Evolutionary conservation across 1,140 invertebrate genomes (phyloP), one percentile per base, ranked within the genome.

Genomic region (Polyergus mexicanus): DNA sequence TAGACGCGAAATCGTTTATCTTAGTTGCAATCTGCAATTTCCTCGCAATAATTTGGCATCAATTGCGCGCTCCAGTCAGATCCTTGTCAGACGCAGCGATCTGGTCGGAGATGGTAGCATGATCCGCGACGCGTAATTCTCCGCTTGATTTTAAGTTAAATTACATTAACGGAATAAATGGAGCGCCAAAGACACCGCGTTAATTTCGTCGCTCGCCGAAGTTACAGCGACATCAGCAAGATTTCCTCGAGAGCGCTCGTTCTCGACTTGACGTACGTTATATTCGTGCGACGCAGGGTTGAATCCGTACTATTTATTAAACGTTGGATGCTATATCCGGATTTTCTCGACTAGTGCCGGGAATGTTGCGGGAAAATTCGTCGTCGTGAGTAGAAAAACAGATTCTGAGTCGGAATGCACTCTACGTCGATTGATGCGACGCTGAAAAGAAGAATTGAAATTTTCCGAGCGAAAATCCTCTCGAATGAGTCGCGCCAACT

Each of bases 131-230:
- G 78, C 68, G 44, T 80, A 77, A 77, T 84, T 44, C 71, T 11
- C 74, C 32, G 58, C 83, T 65, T 75, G 74, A 75, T 76, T 77
- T 77, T 68, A 84, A 47, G 71, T 58, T 84, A 84, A 84, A 84
- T 77, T 84, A 77, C 74, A 84, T 77, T 63, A 76, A 54, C 74
- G 74, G 71, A 76, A 75, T 76, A 77, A 63, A 84, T 75, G 71
- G 71, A 66, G 83, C 74, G 51, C 76, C 71, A 51, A 76, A 76
- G 83, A 84, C 83, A 63, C 13, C 71, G 7, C 71, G 74, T 75
- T 77, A 76, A 75, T 75, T 78, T 75, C 35, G 41, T 47, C 60
- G 63, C 22, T 66, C 74, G 38, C 51, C 75, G 63, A 85, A 77
- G 80, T 77, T 78, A 60, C 51, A 38, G 63, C 35, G 41, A 77